Base-by-base conservation (phyloP, 2,888 invertebrate genomes). In the Capitulum mitella region DNA sequence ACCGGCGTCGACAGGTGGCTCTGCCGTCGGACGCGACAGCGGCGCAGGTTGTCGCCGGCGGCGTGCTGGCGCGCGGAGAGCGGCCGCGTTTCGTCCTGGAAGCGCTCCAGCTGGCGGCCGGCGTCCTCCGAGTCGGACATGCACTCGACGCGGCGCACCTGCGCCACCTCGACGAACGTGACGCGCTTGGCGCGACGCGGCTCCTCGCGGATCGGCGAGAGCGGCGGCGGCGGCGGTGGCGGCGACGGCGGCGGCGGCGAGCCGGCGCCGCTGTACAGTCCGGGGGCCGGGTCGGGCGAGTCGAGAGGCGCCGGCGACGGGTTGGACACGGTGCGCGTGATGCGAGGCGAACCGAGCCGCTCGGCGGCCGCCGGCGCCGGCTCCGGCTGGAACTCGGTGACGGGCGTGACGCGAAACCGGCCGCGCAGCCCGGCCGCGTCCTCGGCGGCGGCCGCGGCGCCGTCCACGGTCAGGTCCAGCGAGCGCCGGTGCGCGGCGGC, bases 111-210 rank as follows among this genome's bases (percentile, higher is more conserved):
- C 34, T 37, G 64, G 8, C 34, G 6, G 40, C 40, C 40, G 26
- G 40, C 19, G n/a, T 40, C 70, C 22, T 70, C 70, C 10, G 70
- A 2, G 2, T 70, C 70, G 1, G 70, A 70, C 3, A 26, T 8
- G n/a, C 37, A 40, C 40, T 70, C 37, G 26, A 70, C 70, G 70
- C 70, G 37, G 40, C 70, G 70, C 70, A 70, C 70, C n/a, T 70
- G 70, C 37, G 70, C 26, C 70, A 70, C 70, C 26, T 70, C 70
- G 37, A 70, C 70, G 26, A 70, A 70, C 22, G 70, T 70, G 37
- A 70, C 70, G 70, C 26, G 70, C 12, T 70, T 70, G n/a, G 8
- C 40, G 22, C 40, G 37, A 1, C 70, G 70, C 8, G 70, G 40
- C 40, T 70, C 70, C 70, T 70, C 70, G 37, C 22, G 22, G 26